phyloP scores from a whole-genome alignment of 2,888 invertebrate genomes.

The Tachina grossa region DNA sequence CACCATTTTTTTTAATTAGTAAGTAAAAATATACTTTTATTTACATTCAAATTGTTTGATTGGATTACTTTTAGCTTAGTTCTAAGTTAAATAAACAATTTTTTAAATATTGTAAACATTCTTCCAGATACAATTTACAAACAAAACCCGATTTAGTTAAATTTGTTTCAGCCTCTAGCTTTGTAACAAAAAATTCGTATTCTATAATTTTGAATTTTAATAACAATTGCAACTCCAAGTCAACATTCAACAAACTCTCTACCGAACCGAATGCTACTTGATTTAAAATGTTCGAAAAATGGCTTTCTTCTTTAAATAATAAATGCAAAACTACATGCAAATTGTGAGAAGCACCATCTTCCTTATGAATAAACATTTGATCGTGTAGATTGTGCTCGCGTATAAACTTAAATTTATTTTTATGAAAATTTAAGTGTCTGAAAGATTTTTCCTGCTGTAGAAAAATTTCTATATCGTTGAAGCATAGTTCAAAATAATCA shows the following conservation, averaged over 20 bases:
- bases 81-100: slow-evolving; percentile 47
- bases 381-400: slow-evolving; percentile 85
- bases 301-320: slow-evolving; percentile 78
- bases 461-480: slow-evolving; percentile 84
- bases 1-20: slow-evolving; percentile 6
- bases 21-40: slow-evolving; percentile 17
- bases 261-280: slow-evolving; percentile 81
- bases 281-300: slow-evolving; percentile 80
- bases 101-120: slow-evolving; percentile 75
- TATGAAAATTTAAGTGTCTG: slow-evolving; percentile 81
- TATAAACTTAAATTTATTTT: slow-evolving; percentile 87
- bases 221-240: slow-evolving; percentile 75
- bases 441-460: slow-evolving; percentile 79
- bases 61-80: background rate
- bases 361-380: slow-evolving; percentile 86
- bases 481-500: slow-evolving; percentile 86
- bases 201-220: slow-evolving; percentile 78
- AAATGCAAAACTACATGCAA: slow-evolving; percentile 82
- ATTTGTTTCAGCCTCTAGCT: slow-evolving; percentile 73
- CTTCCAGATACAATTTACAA: slow-evolving; percentile 75
- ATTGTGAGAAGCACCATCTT: slow-evolving; percentile 88
- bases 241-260: slow-evolving; percentile 74
- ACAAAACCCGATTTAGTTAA: slow-evolving; percentile 77
- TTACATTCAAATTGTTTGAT: slow-evolving; percentile 12
- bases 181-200: slow-evolving; percentile 74